Conservation (phyloP, 2,797 vertebrate species). For the Smutsia temminckii region DNA sequence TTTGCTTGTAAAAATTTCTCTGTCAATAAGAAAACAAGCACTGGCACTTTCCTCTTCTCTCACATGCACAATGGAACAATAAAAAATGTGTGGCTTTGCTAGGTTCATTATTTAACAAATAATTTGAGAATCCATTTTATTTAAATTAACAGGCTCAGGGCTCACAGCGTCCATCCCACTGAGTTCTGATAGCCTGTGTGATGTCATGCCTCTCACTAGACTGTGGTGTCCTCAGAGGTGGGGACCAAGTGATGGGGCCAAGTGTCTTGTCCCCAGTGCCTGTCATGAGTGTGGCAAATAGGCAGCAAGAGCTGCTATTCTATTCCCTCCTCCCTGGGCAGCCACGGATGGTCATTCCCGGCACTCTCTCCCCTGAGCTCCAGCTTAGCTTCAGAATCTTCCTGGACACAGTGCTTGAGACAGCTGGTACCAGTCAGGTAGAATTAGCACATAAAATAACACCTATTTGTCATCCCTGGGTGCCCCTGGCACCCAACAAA, state of each 20-base stretch:
- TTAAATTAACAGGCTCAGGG: not conserved
- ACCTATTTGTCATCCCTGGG: not conserved
- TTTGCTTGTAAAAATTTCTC: conserved; percentile 7
- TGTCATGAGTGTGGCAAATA: not conserved
- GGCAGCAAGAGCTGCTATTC: not conserved
- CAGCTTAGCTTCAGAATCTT: not conserved
- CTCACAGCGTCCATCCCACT: not conserved
- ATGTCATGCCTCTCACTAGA: not conserved
- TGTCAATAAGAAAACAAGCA: not conserved
- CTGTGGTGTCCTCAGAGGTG: not conserved
- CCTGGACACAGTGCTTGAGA: not conserved
- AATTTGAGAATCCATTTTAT: conserved; percentile 6
- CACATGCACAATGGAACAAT: not conserved
- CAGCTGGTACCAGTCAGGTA: not conserved
- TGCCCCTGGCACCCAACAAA: not conserved
- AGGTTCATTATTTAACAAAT: conserved; percentile 1
- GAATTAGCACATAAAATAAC: not conserved
- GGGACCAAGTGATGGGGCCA: not conserved
- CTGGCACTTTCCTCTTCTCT: not conserved
- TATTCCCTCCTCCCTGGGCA: too few species aligned
- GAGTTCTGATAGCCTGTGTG: not conserved
- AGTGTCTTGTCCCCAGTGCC: not conserved
- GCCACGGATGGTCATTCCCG: not conserved
- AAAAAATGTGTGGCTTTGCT: not conserved
- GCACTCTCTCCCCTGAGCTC: not conserved